Evolutionary conservation across 2,888 invertebrate genomes (phyloP), one percentile per base, ranked within the genome.

Genomic region (Blastobasis adustella): DNA sequence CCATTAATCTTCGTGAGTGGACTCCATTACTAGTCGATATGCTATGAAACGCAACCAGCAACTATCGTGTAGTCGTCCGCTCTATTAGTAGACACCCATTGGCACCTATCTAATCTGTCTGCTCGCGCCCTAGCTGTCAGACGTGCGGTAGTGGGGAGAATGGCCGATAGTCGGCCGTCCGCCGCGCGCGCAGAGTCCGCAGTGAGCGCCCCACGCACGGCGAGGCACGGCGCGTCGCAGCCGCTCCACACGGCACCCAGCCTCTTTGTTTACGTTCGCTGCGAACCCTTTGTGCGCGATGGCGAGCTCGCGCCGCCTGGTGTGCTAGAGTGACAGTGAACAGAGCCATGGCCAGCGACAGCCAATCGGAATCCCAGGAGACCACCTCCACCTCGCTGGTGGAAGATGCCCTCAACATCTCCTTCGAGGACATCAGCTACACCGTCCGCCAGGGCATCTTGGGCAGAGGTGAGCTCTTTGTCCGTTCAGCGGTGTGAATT

Each of bases 351-450:
- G 75, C 75, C 54, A 72, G 75, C 62, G 85, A 86, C 60, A 71
- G 54, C 53, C 64, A 77, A 50, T 80, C 81, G 7, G 82, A 83
- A 53, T 81, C 85, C 6, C 73, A 78, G 54, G 83, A 82, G 62
- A 83, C 83, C 9, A 76, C 71, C 45, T 85, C 86, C 46, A 74
- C 83, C n/a, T 76, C 83, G 5, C 60, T 76, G 6, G 69, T 75
- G 3, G 87, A 86, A 60, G 84, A 86, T 60, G 74, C 90, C 37
- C 83, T 93, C 47, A 91, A 92, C 68, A 88, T 95, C 60, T 90
- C 91, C 57, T 95, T 94, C 71, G 87, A 90, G 67, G 90, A 93
- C 66, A 76, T 95, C 54, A 90, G 89, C 47, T 94, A 93, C 72
- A 87, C 87, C 36, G 93, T 94, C 6, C 89, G 90, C 55, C 89